Evolutionary conservation across 2,888 invertebrate species (phyloP).

Genomic region (Melanophora roralis): DNA sequence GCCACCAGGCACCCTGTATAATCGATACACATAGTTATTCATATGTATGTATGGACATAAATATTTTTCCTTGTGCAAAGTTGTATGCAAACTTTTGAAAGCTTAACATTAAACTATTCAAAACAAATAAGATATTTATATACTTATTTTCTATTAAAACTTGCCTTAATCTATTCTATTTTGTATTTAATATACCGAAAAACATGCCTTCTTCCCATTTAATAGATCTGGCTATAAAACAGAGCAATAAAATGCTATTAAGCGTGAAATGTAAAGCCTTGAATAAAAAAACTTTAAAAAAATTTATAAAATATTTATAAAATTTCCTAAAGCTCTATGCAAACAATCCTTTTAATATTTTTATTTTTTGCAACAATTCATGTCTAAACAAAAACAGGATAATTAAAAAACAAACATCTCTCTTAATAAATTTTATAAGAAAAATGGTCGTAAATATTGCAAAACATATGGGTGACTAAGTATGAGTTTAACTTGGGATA

Average conservation of each 20-base stretch:
- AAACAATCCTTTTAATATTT: not conserved
- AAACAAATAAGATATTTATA: too few relatives aligned
- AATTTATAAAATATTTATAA: slow-evolving; percentile 2
- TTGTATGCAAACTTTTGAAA: too few relatives aligned
- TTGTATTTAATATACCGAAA: too few relatives aligned
- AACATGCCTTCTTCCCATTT: too few relatives aligned
- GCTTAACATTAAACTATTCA: too few relatives aligned
- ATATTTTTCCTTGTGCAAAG: too few relatives aligned
- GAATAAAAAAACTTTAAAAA: not conserved
- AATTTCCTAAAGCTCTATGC: not conserved
- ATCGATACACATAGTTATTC: too few relatives aligned
- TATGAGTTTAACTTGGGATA: not conserved
- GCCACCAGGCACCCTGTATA: too few relatives aligned
- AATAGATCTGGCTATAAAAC: too few relatives aligned
- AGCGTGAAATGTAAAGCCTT: not conserved
- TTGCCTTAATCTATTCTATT: too few relatives aligned
- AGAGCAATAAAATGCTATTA: not conserved
- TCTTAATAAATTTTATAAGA: slow-evolving; percentile 32
- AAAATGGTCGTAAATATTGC: slow-evolving; percentile 32
- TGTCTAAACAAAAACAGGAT: slow-evolving; percentile 46
- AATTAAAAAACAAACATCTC: slow-evolving; percentile 44
- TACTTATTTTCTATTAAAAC: too few relatives aligned
- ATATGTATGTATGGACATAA: too few relatives aligned
- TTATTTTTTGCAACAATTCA: slow-evolving; percentile 1
- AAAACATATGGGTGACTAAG: slow-evolving; percentile 45